Evolutionary conservation across 2,113 vertebrate genomes (phyloP).

Genomic region (Microcebus jonahi): DNA sequence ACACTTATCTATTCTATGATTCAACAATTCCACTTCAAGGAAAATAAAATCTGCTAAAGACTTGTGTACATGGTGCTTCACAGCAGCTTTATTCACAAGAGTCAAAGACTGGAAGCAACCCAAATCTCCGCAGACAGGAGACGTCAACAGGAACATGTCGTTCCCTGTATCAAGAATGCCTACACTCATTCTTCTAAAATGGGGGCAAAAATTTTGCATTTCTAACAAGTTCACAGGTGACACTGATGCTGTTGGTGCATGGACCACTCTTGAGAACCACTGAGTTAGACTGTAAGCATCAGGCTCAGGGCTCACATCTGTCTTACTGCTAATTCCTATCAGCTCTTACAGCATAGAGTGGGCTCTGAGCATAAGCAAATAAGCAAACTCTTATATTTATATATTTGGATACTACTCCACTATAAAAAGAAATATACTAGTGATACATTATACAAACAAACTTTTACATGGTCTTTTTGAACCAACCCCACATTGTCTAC

Average conservation of each 20-base stretch:
- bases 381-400: neutral
- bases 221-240: neutral
- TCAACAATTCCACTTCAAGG: neutral
- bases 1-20: neutral
- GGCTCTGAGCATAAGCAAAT: neutral
- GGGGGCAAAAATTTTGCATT: neutral
- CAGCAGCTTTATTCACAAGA: neutral
- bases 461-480: neutral
- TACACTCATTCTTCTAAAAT: neutral
- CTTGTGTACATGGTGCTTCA: neutral
- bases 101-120: neutral
- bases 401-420: neutral
- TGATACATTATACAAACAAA: neutral
- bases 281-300: neutral
- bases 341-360: neutral
- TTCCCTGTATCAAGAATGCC: neutral
- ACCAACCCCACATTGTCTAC: neutral
- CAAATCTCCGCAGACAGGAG: neutral
- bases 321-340: neutral
- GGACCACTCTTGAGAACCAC: neutral
- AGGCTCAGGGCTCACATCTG: neutral
- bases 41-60: neutral
- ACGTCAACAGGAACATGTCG: neutral
- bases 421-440: neutral
- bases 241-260: neutral